A percentile compares a stretch with the other conserved stretches of the same genome.
Evolutionary conservation across 2,888 invertebrate species (phyloP).

Genomic region (Xestia rhomboidea): DNA sequence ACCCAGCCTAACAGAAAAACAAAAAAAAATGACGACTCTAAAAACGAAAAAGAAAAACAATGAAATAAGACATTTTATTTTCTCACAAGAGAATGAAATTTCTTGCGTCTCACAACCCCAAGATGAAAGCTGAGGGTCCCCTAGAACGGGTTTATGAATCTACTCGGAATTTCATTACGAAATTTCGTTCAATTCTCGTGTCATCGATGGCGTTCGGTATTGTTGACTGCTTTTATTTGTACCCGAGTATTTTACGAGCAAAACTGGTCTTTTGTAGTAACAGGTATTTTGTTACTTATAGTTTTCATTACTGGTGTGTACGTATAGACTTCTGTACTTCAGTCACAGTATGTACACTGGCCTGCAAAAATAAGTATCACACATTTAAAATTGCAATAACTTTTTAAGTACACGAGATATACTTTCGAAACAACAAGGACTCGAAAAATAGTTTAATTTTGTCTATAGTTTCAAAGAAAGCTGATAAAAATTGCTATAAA

Average conservation of each 20-base stretch:
- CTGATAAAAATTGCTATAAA: too few relatives aligned
- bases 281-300: conserved; percentile 1
- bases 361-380: too few relatives aligned
- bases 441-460: too few relatives aligned
- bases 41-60: conserved; percentile 16
- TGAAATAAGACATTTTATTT: conserved; percentile 46
- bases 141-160: conserved; percentile 77
- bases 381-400: too few relatives aligned
- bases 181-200: conserved; percentile 73
- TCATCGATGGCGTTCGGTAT: conserved; percentile 68
- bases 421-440: too few relatives aligned
- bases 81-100: conserved; percentile 55
- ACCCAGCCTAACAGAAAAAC: neutral
- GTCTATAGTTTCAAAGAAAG: too few relatives aligned
- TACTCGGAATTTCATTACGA: conserved; percentile 82
- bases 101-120: conserved; percentile 64
- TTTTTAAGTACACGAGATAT: too few relatives aligned
- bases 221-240: conserved; percentile 50
- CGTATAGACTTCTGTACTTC: neutral
- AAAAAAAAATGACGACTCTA: neutral
- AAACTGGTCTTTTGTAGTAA: neutral
- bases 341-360: too few relatives aligned
- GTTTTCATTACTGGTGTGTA: neutral
- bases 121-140: conserved; percentile 59
- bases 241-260: conserved; percentile 31